Conservation (phyloP, 2,797 vertebrate genomes). For the Diglossa cyanea region DNA sequence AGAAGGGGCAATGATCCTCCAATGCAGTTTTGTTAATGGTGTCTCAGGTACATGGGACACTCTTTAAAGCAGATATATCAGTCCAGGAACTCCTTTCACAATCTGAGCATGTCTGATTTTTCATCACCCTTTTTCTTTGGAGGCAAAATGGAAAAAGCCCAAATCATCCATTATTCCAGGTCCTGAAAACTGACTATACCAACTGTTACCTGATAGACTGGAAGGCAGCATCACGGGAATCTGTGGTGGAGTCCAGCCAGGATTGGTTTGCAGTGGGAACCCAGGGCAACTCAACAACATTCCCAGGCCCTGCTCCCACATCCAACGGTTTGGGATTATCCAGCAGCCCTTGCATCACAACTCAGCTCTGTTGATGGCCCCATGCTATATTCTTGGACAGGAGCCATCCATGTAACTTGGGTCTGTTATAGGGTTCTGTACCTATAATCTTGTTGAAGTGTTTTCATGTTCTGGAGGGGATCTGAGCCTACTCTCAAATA, state of each 20-base stretch:
- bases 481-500: neutral
- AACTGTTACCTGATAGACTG: neutral
- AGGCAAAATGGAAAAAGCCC: neutral
- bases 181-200: neutral
- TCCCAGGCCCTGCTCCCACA: neutral
- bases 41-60: neutral
- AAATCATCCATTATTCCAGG: neutral
- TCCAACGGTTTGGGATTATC: neutral
- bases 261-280: neutral
- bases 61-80: neutral
- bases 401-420: neutral
- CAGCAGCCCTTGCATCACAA: neutral
- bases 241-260: neutral
- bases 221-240: neutral
- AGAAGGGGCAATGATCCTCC: neutral
- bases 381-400: neutral
- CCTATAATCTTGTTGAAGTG: neutral
- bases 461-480: neutral
- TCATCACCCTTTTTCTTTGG: neutral
- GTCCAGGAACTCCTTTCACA: neutral
- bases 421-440: neutral
- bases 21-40: neutral
- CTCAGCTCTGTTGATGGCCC: neutral
- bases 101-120: neutral
- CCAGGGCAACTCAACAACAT: slow-evolving; percentile 4